Evolutionary conservation across 2,113 vertebrate species (phyloP), one percentile per base, ranked within the genome.

Genomic region (Pelecanoides urinatrix): DNA sequence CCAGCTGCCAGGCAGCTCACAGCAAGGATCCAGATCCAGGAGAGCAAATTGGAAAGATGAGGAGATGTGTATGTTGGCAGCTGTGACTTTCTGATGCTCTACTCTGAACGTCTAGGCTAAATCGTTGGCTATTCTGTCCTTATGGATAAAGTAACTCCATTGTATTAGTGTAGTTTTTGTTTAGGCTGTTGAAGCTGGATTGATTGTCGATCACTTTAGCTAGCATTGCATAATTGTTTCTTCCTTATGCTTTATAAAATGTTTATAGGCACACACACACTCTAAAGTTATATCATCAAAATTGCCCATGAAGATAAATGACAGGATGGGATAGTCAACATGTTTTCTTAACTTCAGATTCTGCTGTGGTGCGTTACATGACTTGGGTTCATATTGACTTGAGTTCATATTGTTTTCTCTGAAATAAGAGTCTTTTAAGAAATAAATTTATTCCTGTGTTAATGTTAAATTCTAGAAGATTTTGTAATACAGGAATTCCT

Each of bases 201-300:
- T 59, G 52, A 16, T 72, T 83, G 3, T 61, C 6, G 7, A 7
- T 47, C 70, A 7, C 36, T 73, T 92, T 27, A 38, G 8, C 7
- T 36, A 13, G 29, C 32, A 13, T 11, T 63, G 42, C 26, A 5
- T 20, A n/a, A 10, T 16, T 82, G 16, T 59, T 88, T 72, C 36
- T 81, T 56, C n/a, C 29, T 63, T 26, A 6, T 45, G 50, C 34
- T 87, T 38, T 58, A 5, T 29, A 18, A 29, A 74, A 56, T 55
- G 15, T 56, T 55, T 50, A 21, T 49, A 47, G 2, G 4, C 15
- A 3, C 7, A 5, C 20, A 5, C 14, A 22, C 4, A 23, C 9
- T 19, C 9, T 19, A 6, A 2, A 45, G 8, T 25, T 65, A 0
- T 1, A 8, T 21, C 16, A 27, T 29, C 16, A 45, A 27, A 53